phyloP scores from a whole-genome alignment of 2,797 vertebrate species.

The Anguilla megastoma region DNA sequence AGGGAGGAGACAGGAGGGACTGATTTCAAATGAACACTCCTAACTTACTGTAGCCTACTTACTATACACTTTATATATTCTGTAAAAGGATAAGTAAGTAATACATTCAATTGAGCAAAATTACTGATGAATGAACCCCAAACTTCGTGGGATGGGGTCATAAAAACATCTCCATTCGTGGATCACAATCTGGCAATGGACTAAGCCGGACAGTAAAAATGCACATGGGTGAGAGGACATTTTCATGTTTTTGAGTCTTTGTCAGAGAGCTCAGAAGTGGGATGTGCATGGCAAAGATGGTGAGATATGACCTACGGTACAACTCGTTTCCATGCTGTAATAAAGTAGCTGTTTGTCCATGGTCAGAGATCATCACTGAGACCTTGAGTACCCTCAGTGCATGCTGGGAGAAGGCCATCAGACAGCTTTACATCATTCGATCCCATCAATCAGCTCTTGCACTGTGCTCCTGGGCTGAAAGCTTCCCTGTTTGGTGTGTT shows the following conservation, averaged over 20 bases:
- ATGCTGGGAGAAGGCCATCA: slow-evolving; percentile 71
- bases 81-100: background rate
- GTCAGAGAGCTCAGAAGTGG: background rate
- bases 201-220: background rate
- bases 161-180: background rate
- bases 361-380: slow-evolving; percentile 72
- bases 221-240: background rate
- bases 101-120: background rate
- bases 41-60: slow-evolving; percentile 4
- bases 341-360: slow-evolving; percentile 77
- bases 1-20: background rate
- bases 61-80: background rate
- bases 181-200: background rate
- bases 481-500: slow-evolving; percentile 77
- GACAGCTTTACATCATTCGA: slow-evolving; percentile 75
- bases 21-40: slow-evolving; percentile 35
- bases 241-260: background rate
- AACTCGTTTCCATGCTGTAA: slow-evolving; percentile 65
- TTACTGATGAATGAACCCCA: background rate
- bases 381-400: slow-evolving; percentile 75
- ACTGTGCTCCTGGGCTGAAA: slow-evolving; percentile 69
- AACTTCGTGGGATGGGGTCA: background rate
- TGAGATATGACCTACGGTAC: slow-evolving; percentile 62
- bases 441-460: slow-evolving; percentile 76
- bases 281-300: slow-evolving; percentile 53